phyloP scores from a whole-genome alignment of 2,888 invertebrate genomes.

The Psylliodes chrysocephalus region DNA sequence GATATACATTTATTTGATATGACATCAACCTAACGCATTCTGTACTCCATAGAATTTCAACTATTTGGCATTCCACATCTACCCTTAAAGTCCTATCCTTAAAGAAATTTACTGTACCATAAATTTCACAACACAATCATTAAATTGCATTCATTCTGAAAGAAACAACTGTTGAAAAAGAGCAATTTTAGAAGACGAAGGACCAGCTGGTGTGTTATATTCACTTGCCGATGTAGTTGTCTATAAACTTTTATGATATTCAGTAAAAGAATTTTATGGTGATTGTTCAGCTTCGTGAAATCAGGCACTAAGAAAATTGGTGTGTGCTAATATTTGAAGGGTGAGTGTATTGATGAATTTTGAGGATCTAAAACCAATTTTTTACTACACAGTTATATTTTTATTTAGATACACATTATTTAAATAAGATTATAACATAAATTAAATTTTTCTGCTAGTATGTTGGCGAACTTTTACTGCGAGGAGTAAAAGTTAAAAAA shows the following conservation, averaged over 20 bases:
- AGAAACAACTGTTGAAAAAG: slow-evolving; percentile 36
- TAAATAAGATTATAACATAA: no score
- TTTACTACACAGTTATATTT: no score
- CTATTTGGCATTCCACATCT: background rate
- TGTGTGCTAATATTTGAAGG: slow-evolving; percentile 1
- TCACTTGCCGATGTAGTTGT: slow-evolving; percentile 30
- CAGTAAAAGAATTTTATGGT: slow-evolving; percentile 29
- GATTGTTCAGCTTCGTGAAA: slow-evolving; percentile 27
- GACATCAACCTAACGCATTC: background rate
- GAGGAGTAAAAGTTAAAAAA: no score
- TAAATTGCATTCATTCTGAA: slow-evolving; percentile 35
- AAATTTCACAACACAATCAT: slow-evolving; percentile 40
- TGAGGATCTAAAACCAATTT: no score
- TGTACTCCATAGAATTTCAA: background rate
- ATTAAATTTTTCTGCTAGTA: no score
- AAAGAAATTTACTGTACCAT: slow-evolving; percentile 35
- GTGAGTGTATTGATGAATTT: background rate
- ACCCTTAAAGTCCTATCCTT: slow-evolving; percentile 20
- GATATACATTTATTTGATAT: no score
- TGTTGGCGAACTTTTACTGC: no score
- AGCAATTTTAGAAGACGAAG: slow-evolving; percentile 25
- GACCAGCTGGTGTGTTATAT: slow-evolving; percentile 33
- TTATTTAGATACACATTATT: no score
- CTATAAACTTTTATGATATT: slow-evolving; percentile 37
- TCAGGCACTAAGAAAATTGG: slow-evolving; percentile 25